Conservation (phyloP, 1,140 invertebrate species). For the Papilio dardanus region DNA sequence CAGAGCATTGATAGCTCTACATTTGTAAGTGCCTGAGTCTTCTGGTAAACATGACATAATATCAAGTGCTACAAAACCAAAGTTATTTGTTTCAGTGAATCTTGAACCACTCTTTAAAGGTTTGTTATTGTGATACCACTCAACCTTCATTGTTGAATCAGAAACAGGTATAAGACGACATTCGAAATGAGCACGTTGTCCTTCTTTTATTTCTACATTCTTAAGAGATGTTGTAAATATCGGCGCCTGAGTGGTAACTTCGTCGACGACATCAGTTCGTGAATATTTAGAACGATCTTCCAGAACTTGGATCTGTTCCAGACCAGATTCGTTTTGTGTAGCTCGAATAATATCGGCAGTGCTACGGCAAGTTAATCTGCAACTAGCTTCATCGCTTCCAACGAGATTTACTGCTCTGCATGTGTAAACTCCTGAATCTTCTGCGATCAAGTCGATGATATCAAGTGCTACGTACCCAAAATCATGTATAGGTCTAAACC, state of each 20-base stretch:
- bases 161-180: slow-evolving; percentile 97
- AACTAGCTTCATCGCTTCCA: slow-evolving; percentile 93
- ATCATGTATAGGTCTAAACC: slow-evolving; percentile 97
- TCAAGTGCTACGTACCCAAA: slow-evolving; percentile 97
- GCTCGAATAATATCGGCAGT: slow-evolving; percentile 90
- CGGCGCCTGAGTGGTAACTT: slow-evolving; percentile 93
- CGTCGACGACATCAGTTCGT: slow-evolving; percentile 88
- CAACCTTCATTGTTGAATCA: slow-evolving; percentile 97
- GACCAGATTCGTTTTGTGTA: slow-evolving; percentile 92
- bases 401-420: slow-evolving; percentile 95
- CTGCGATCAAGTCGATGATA: slow-evolving; percentile 94
- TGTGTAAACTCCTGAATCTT: slow-evolving; percentile 97
- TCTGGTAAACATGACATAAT: slow-evolving; percentile 96
- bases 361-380: slow-evolving; percentile 87
- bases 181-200: slow-evolving; percentile 97
- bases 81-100: slow-evolving; percentile 96
- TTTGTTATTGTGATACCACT: slow-evolving; percentile 98
- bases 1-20: slow-evolving; percentile 92
- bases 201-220: slow-evolving; percentile 96
- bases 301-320: slow-evolving; percentile 94
- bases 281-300: slow-evolving; percentile 92
- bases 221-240: slow-evolving; percentile 95
- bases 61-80: slow-evolving; percentile 96
- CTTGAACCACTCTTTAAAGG: slow-evolving; percentile 94
- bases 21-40: slow-evolving; percentile 96